Base-by-base conservation (phyloP, 1,140 invertebrate genomes). In the Whitmania pigra region DNA sequence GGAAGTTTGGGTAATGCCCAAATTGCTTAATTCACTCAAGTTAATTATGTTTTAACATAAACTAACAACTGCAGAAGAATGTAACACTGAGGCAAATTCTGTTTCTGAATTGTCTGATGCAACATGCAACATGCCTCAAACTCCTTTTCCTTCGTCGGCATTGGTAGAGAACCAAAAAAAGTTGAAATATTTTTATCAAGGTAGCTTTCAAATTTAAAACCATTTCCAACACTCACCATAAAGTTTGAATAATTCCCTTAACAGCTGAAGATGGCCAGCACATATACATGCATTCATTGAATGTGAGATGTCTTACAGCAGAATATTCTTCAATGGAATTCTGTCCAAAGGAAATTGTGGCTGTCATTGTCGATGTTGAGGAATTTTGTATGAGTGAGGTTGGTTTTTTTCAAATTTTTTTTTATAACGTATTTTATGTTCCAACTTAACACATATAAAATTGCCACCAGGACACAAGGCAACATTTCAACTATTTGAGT, bases 281-380 rank as follows among this genome's bases (percentile, higher is more conserved):
- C 78, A 87, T 96, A 36, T 98, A 92, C 81, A 81, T 97, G 66
- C 90, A 96, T 83, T 88, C 90, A 5, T 80, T 97, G 75, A 97
- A 97, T 82, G 88, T 91, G 3, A 88, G 89, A 69, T 94, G 96
- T 87, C 80, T 98, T 74, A 88, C 90, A 77, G 86, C 88, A 63
- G 88, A 90, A 66, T 96, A 93, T 84, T 91, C 91, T 22, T 86
- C 85, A 63, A 84, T 96, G 66, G 88, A 91, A 73, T 82, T 88
- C 57, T 89, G 89, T 73, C 94, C 94, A 0, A 80, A 83, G 6
- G 78, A 84, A 13, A 87, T 97, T 49, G 80, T 75, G 53, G 84
- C 79, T 22, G 80, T 84, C 73, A 88, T 96, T 67, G 79, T 96
- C 2, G 91, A 93, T 79, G 89, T 89, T 75, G 92, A 95, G 78